Conservation (phyloP, 2,113 vertebrate genomes). For the Illadopsis cleaveri region DNA sequence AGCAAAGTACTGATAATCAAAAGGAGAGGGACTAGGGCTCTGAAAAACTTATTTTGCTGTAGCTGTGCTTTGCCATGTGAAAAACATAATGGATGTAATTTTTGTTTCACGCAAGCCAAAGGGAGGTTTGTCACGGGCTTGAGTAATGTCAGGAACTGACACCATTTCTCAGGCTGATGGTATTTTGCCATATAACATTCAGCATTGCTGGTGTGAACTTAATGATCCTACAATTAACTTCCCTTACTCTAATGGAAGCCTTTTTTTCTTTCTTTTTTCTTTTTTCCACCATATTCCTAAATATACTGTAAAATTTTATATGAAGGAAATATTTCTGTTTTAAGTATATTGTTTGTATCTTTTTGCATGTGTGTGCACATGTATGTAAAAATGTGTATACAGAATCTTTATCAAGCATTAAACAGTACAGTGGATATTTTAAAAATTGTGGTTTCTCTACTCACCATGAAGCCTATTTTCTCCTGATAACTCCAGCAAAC, state of each 20-base stretch:
- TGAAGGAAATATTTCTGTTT: neutral
- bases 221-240: neutral
- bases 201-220: neutral
- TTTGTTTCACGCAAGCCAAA: neutral
- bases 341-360: neutral
- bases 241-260: neutral
- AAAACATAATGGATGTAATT: neutral
- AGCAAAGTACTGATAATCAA: neutral
- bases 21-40: neutral
- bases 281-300: neutral
- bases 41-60: neutral
- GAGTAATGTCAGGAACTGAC: neutral
- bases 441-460: neutral
- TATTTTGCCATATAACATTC: neutral
- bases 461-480: neutral
- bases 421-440: neutral
- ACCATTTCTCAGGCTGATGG: neutral
- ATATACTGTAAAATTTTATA: neutral
- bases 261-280: neutral
- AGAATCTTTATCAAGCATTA: neutral
- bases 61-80: neutral
- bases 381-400: neutral
- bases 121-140: neutral
- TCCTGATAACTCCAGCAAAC: constrained; percentile 8
- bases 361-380: neutral